These are phyloP conservation scores for Helicoverpa armigera DNA, from an alignment of 1,140 invertebrate genomes.

Conservation along the genomic window DNA sequence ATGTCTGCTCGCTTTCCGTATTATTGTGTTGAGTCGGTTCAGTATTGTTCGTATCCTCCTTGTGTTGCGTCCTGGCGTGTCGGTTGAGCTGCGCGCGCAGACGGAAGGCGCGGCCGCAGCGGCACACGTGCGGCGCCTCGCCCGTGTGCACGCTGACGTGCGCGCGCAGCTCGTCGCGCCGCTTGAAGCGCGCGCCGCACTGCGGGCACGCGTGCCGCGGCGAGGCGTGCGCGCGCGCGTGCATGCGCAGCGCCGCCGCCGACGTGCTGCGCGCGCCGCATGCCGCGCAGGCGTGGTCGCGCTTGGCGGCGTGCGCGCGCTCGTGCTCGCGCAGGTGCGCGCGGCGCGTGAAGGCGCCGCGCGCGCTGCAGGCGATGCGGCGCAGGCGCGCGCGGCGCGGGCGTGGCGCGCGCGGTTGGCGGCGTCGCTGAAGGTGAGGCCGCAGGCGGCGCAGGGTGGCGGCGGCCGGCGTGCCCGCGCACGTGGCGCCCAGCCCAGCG, in stretches of 20 bases:
- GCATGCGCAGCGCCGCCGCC: conserved; percentile 70
- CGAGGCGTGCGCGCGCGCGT: conserved; percentile 61
- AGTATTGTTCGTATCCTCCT: no score
- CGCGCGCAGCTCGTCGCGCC: conserved; percentile 63
- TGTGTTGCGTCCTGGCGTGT: conserved; percentile 54
- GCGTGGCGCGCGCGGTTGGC: conserved; percentile 85
- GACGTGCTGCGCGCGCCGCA: conserved; percentile 72
- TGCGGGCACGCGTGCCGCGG: conserved; percentile 62
- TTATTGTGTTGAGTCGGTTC: background rate
- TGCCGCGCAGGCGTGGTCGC: conserved; percentile 86
- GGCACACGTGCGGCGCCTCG: conserved; percentile 63
- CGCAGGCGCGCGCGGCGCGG: conserved; percentile 81
- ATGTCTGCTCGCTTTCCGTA: no score
- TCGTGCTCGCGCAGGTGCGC: conserved; percentile 81
- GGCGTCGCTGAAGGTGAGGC: conserved; percentile 74
- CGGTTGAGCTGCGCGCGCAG: conserved; percentile 67
- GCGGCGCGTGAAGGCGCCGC: conserved; percentile 82
- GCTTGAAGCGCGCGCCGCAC: conserved; percentile 76
- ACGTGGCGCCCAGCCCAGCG: conserved; percentile 68
- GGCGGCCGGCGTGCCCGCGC: conserved; percentile 55
- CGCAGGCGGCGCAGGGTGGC: conserved; percentile 70
- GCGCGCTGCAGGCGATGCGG: conserved; percentile 85
- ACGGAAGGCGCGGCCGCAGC: conserved; percentile 70
- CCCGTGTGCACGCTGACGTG: conserved; percentile 72
- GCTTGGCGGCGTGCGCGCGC: conserved; percentile 85